These are phyloP conservation scores for Porites australiensis DNA, from an alignment of 64 coral and sea anemone genomes.

Conservation along the genomic window DNA sequence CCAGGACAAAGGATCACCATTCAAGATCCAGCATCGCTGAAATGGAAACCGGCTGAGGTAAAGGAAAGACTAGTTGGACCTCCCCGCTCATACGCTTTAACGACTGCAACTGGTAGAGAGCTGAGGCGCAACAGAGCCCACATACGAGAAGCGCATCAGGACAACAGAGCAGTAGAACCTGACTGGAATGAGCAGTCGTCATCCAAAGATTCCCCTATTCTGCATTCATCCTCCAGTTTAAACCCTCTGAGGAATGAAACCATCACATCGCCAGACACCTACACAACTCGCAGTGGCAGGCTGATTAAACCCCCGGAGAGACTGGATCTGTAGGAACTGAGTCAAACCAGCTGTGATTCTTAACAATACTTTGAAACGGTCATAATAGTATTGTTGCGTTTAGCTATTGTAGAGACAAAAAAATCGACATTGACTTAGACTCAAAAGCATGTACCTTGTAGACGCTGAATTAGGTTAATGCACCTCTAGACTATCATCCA, in stretches of 20 bases:
- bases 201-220: too few species aligned
- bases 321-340: neutral
- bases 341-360: neutral
- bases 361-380: neutral
- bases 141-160: too few species aligned
- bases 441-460: too few species aligned
- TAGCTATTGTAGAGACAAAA: too few species aligned
- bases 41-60: too few species aligned
- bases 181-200: too few species aligned
- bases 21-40: conserved; percentile 23
- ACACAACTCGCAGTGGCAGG: too few species aligned
- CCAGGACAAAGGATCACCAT: conserved; percentile 31
- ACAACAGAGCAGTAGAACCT: too few species aligned
- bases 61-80: too few species aligned
- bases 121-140: conserved; percentile 5
- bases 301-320: neutral
- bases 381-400: neutral
- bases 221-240: neutral
- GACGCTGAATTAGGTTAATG: too few species aligned
- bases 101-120: conserved; percentile 31
- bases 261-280: neutral
- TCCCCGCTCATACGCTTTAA: conserved; percentile 48
- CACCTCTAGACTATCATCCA: too few species aligned
- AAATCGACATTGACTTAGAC: too few species aligned
- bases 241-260: neutral